Evolutionary conservation across 2,888 invertebrate species (phyloP), one percentile per base, ranked within the genome.

Genomic region (Leptura quadrifasciata): DNA sequence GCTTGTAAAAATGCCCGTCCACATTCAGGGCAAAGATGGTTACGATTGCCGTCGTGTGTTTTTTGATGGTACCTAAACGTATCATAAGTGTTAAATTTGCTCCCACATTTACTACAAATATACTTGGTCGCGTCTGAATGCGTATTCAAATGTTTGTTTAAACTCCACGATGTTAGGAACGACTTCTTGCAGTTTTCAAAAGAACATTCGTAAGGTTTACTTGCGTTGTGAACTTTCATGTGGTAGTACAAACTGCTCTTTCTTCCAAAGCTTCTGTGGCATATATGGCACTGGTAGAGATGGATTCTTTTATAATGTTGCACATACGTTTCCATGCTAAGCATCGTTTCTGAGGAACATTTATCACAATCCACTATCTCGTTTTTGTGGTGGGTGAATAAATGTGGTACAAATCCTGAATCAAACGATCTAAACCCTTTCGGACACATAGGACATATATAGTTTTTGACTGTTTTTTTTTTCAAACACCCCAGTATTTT

Each of bases 1-100:
- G 80, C 69, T 61, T 83, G 83, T 63, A 84, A 78, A 58, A 83
- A 85, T 1, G 80, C 75, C 61, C 78, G 78, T 6, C 84, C 84
- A 52, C 85, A 85, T 17, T 81, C 72, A 9, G 80, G 78, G 64
- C 85, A 85, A 27, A 83, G 60, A 69, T 83, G 79, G 17, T 80
- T 77, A 10, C 78, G 78, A 20, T 76, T 75, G 0, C 81, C 84
- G 3, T 57, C 68, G 64, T 85, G 85, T 4, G 79, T 81, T 55
- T 81, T 81, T 31, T 75, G 76, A 54, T 85, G 85, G 72, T 84
- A 84, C 63, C 79, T 75, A 27, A 81, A 80, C 0, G 80, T 80
- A 67, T 84, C 83, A 18, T 80, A 82, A 3, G 80, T 80, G 60
- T 79, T 81, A 65, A 82, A 84, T 57, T 80, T 77, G 18, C 76